Conservation (phyloP, 2,888 invertebrate genomes). For the Hydropsyche betteni region DNA sequence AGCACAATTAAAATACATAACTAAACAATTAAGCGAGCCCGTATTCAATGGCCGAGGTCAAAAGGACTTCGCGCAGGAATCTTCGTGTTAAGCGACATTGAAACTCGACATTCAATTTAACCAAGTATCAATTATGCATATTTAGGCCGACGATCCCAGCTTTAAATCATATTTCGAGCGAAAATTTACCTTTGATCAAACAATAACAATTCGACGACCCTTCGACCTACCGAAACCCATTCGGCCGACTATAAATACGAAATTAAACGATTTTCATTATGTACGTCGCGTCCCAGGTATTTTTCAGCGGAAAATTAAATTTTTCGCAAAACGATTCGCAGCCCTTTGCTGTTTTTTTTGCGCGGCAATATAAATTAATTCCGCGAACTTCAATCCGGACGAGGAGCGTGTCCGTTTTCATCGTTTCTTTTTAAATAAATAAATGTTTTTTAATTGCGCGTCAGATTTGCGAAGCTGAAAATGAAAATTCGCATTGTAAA, state of each 20-base stretch:
- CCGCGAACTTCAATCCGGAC: conserved; percentile 3
- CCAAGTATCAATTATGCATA: no score
- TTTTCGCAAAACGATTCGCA: not conserved
- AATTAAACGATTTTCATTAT: conserved; percentile 24
- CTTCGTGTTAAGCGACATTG: no score
- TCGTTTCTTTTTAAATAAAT: conserved; percentile 4
- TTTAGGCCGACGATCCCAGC: no score
- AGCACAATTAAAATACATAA: no score
- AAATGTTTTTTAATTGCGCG: not conserved
- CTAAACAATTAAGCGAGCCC: no score
- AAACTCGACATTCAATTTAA: no score
- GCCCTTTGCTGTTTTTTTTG: not conserved
- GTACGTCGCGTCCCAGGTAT: conserved; percentile 8
- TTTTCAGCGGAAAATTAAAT: conserved; percentile 17
- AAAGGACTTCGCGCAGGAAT: no score
- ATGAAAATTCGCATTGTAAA: no score
- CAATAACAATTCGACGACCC: conserved; percentile 17
- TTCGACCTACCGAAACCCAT: not conserved
- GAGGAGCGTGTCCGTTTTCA: not conserved
- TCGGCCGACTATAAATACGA: not conserved
- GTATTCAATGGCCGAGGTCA: no score
- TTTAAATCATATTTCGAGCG: no score
- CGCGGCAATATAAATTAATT: conserved; percentile 4
- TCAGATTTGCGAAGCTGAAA: no score
- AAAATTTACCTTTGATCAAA: not conserved